These are phyloP conservation scores for Neosalanx taihuensis DNA, from an alignment of 2,797 vertebrate species.

Conservation along the genomic window DNA sequence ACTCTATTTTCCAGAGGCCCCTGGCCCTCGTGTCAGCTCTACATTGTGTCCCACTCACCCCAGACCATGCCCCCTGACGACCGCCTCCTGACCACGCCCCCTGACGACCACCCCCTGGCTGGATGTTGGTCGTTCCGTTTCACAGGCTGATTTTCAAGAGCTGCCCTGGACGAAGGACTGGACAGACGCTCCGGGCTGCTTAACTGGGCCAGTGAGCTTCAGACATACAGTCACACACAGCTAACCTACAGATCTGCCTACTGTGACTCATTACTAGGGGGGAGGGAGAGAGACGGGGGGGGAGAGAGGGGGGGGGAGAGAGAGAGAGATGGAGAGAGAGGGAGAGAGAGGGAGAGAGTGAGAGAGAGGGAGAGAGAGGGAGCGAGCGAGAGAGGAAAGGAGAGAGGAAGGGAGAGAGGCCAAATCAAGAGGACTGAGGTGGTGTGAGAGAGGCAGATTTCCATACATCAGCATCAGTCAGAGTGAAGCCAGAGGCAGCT, in stretches of 20 bases:
- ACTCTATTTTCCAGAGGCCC: conserved; percentile 70
- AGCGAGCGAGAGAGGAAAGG: not conserved
- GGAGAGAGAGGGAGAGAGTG: conserved; percentile 33
- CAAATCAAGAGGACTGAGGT: not conserved
- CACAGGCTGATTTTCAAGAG: conserved; percentile 79
- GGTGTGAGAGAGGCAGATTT: conserved; percentile 6
- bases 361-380: not conserved
- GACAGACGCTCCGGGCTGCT: conserved; percentile 68
- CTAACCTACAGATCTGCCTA: conserved; percentile 37
- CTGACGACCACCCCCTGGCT: conserved; percentile 69
- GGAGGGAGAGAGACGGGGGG: not conserved
- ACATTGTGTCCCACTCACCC: no score
- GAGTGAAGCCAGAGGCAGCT: conserved; percentile 21
- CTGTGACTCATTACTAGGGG: conserved; percentile 37
- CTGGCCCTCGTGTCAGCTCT: conserved; percentile 38
- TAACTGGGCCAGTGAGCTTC: conserved; percentile 64
- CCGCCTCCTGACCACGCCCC: conserved; percentile 23
- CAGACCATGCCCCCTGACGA: no score
- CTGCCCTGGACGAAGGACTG: conserved; percentile 60
- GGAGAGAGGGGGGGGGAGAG: conserved; percentile 3
- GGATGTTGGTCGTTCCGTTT: conserved; percentile 78
- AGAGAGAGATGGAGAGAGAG: conserved; percentile 44
- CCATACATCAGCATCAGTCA: conserved; percentile 21
- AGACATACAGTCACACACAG: conserved; percentile 54
- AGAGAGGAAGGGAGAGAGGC: not conserved